Base-by-base conservation (phyloP, 1,140 invertebrate species). In the Tetranychus cinnabarinus region DNA sequence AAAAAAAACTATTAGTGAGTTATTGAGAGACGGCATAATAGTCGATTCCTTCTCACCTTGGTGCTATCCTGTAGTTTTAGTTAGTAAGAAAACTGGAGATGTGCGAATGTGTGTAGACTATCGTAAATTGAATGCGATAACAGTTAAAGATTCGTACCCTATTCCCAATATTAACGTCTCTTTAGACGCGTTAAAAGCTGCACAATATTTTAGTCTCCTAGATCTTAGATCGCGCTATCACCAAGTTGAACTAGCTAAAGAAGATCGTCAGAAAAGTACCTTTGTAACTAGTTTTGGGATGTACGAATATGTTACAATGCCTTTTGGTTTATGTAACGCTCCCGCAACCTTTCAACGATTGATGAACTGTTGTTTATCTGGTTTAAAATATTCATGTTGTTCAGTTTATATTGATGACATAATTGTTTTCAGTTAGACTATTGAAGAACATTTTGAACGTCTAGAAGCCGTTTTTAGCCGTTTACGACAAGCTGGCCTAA, bases 131-230 rank as follows among this genome's bases (percentile, higher is more conserved):
- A 79, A 79, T 66, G 10, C n/a, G 60, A 66, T 60, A 0, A 77
- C 71, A 0, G 67, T 68, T 0, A 65, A 68, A 59, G 76, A 79
- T 66, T 67, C 64, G 47, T 80, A 73, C 65, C 77, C 78, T 66
- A 60, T 79, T 2, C 23, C 77, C 74, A 48, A 67, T 4, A 56
- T 31, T 10, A n/a, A 56, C 12, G 31, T 5, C 5, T 35, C 35
- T 7, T 7, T 61, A 15, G 60, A 59, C n/a, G 56, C n/a, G 3
- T 33, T 61, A 15, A 5, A 33, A 47, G 58, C 2, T 37, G 48
- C 46, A n/a, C 5, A 4, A 36, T 47, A 33, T 46, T 47, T 60
- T 23, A 62, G 34, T 1, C 23, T n/a, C 0, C 12, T 74, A 8
- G 71, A 72, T 62, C 37, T 72, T 52, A 67, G 62, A 58, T 64